Percentiles rank a stretch among this genome's conserved stretches.
phyloP scores from a whole-genome alignment of 2,113 vertebrate species.

The Toxotes jaculatrix region DNA sequence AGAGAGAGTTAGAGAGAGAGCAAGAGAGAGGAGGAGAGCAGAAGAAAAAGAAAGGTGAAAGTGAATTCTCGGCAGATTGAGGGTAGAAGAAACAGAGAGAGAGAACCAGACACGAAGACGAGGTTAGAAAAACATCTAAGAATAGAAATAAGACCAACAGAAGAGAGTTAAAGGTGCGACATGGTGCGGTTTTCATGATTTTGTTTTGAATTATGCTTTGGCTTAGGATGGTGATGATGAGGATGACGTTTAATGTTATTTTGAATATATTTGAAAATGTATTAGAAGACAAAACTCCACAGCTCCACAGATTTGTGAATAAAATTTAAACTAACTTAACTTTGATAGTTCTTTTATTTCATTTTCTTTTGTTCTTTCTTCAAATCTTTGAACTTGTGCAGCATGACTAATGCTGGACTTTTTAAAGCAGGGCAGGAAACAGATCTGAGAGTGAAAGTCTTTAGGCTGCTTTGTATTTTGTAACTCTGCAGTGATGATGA shows the following conservation, averaged over 20 bases:
- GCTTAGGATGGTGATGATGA: neutral
- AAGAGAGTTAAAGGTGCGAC: neutral
- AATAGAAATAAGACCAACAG: neutral
- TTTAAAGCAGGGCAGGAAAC: neutral
- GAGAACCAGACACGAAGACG: neutral
- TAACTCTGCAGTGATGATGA: neutral
- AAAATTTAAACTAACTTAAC: no score
- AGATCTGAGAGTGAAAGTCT: neutral
- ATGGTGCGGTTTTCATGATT: neutral
- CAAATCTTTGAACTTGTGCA: no score
- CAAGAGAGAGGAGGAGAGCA: neutral
- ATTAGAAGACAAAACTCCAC: no score
- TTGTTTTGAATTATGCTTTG: neutral
- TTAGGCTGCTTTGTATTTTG: neutral
- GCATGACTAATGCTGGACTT: neutral
- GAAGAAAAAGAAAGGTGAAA: slow-evolving; percentile 42
- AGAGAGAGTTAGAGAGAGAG: neutral
- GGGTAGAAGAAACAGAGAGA: neutral
- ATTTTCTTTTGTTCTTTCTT: no score
- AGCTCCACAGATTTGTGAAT: no score
- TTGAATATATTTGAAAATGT: neutral
- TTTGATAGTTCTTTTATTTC: no score
- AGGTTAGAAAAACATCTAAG: neutral
- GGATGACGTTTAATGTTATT: neutral
- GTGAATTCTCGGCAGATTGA: slow-evolving; percentile 18